A percentile compares a stretch with the other conserved stretches of the same genome.
These are phyloP conservation scores for Zeugodacus cucurbitae DNA, from an alignment of 1,140 invertebrate genomes.

Conservation along the genomic window DNA sequence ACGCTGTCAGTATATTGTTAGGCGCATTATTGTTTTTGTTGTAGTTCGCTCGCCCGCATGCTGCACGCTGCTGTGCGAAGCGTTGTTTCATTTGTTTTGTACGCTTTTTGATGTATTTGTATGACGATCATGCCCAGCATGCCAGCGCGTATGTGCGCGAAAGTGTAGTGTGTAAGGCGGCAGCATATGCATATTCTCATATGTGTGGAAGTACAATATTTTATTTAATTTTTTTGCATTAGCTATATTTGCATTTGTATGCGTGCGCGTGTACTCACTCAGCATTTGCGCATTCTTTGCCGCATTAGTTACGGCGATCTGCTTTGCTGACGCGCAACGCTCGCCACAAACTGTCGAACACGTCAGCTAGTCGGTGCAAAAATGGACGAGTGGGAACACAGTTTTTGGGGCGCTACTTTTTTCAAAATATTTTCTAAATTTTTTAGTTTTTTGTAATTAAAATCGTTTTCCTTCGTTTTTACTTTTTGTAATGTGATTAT, in stretches of 20 bases:
- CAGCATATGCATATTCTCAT: background rate
- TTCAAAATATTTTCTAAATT: too few relatives aligned
- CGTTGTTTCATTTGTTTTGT: background rate
- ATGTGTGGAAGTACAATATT: background rate
- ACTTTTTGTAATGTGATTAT: too few relatives aligned
- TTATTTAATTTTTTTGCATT: background rate
- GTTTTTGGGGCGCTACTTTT: too few relatives aligned
- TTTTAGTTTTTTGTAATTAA: too few relatives aligned
- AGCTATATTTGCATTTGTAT: background rate
- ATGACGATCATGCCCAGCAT: background rate
- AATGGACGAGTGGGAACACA: too few relatives aligned
- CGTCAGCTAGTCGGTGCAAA: background rate
- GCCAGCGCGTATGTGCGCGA: background rate
- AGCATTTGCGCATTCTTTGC: slow-evolving; percentile 4
- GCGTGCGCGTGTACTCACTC: background rate
- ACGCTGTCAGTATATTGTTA: background rate
- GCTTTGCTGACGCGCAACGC: background rate
- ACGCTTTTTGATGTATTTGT: background rate
- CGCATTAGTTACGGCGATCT: background rate
- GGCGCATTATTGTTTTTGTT: background rate
- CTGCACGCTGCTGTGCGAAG: background rate
- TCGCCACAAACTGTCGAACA: background rate
- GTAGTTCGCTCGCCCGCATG: background rate
- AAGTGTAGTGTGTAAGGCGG: background rate
- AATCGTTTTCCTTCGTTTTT: too few relatives aligned